phyloP scores from a whole-genome alignment of 2,888 invertebrate genomes.

The Drosophila kambysellisi region DNA sequence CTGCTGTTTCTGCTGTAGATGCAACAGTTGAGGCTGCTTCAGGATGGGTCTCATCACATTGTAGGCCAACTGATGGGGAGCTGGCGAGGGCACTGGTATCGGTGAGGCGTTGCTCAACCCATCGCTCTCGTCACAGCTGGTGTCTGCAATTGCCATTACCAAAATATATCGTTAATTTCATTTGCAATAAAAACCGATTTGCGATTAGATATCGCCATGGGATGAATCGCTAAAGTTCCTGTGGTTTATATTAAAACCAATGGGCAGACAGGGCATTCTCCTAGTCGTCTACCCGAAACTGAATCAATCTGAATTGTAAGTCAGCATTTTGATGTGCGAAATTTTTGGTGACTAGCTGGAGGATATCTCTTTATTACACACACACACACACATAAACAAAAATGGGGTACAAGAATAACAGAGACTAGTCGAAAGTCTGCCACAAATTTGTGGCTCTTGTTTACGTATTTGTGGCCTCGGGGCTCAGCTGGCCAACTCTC shows the following conservation, averaged over 20 bases:
- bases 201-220: neutral
- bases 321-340: neutral
- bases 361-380: neutral
- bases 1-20: conserved; percentile 3
- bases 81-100: conserved; percentile 55
- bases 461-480: neutral
- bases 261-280: neutral
- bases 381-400: no score
- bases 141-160: conserved; percentile 52
- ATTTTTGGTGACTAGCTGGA: neutral
- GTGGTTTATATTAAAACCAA: neutral
- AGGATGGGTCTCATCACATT: conserved; percentile 76
- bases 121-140: conserved; percentile 83
- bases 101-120: conserved; percentile 69
- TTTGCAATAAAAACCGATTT: neutral
- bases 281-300: neutral
- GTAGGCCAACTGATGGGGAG: conserved; percentile 73
- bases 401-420: neutral
- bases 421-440: neutral
- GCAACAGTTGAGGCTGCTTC: conserved; percentile 66
- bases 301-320: neutral
- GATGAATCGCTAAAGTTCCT: neutral
- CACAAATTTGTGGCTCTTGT: conserved; percentile 1
- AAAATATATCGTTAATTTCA: neutral
- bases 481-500: neutral